phyloP scores from a whole-genome alignment of 2,888 invertebrate species.

The Phymatocera aterrima region DNA sequence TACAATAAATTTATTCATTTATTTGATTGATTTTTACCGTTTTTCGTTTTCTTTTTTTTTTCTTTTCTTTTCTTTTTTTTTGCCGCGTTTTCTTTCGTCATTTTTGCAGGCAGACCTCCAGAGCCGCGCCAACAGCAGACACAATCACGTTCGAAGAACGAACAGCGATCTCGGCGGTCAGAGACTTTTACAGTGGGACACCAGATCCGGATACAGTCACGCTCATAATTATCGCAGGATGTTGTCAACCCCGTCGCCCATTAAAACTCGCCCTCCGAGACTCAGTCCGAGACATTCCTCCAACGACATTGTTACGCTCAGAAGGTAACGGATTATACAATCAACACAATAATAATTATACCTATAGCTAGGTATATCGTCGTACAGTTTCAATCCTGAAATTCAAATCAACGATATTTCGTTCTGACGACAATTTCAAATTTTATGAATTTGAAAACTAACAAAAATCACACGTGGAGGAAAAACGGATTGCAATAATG shows the following conservation, averaged over 20 bases:
- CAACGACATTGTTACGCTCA: conserved; percentile 71
- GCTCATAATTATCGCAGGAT: conserved; percentile 75
- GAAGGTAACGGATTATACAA: conserved; percentile 64
- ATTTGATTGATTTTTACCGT: not conserved
- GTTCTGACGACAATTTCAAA: too few relatives aligned
- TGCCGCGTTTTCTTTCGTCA: not conserved
- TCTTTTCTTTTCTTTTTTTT: not conserved
- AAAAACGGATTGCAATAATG: too few relatives aligned
- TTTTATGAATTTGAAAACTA: too few relatives aligned
- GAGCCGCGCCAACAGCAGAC: conserved; percentile 71
- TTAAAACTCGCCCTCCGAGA: conserved; percentile 74
- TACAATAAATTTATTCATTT: too few relatives aligned
- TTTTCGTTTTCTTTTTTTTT: not conserved
- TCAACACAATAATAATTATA: too few relatives aligned
- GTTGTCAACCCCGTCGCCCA: conserved; percentile 76
- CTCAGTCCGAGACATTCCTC: conserved; percentile 75
- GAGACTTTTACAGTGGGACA: conserved; percentile 77
- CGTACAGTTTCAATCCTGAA: too few relatives aligned
- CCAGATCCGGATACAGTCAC: conserved; percentile 69
- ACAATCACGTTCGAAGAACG: conserved; percentile 77
- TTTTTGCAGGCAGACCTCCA: conserved; percentile 76
- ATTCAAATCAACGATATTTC: too few relatives aligned
- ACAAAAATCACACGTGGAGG: too few relatives aligned
- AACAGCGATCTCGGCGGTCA: conserved; percentile 79
- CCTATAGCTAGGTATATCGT: too few relatives aligned